A percentile compares a stretch with the other conserved stretches of the same genome.
phyloP scores from a whole-genome alignment of 1,140 invertebrate species.

The Neuroterus valhalla region DNA sequence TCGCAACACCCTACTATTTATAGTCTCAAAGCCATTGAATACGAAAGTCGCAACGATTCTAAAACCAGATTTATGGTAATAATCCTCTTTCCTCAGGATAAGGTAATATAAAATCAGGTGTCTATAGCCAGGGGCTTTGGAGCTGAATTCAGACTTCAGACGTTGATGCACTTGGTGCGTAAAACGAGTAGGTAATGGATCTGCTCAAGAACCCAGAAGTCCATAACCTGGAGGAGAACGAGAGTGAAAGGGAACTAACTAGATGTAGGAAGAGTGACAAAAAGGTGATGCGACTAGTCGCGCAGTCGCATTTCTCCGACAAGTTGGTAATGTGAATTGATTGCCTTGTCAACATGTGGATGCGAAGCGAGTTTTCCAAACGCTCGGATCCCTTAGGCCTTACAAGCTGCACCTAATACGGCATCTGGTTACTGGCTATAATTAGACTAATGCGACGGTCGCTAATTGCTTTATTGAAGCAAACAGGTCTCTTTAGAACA shows the following conservation, averaged over 20 bases:
- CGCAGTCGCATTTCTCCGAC: constrained; percentile 15
- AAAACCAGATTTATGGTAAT: too few relatives aligned
- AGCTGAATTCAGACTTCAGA: too few relatives aligned
- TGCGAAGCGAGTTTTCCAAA: constrained; percentile 20
- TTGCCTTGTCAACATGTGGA: background rate
- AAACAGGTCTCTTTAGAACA: constrained; percentile 11
- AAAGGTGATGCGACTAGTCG: constrained; percentile 25
- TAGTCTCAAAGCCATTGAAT: background rate
- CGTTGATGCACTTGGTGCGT: too few relatives aligned
- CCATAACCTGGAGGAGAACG: background rate
- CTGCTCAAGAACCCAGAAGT: background rate
- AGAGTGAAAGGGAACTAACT: constrained; percentile 27
- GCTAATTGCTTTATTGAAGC: constrained; percentile 29
- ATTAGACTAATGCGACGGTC: constrained; percentile 23
- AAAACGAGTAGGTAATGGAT: background rate
- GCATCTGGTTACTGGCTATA: constrained; percentile 21
- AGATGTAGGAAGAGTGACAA: constrained; percentile 23
- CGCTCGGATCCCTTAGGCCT: background rate
- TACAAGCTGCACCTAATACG: background rate
- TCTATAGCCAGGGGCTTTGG: too few relatives aligned
- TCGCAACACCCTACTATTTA: too few relatives aligned
- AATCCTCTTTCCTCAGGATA: too few relatives aligned
- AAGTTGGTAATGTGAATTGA: constrained; percentile 23
- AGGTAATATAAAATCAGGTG: too few relatives aligned
- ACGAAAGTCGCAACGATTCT: background rate